These are phyloP conservation scores for Tholera decimalis DNA, from an alignment of 2,888 invertebrate genomes.

Conservation along the genomic window DNA sequence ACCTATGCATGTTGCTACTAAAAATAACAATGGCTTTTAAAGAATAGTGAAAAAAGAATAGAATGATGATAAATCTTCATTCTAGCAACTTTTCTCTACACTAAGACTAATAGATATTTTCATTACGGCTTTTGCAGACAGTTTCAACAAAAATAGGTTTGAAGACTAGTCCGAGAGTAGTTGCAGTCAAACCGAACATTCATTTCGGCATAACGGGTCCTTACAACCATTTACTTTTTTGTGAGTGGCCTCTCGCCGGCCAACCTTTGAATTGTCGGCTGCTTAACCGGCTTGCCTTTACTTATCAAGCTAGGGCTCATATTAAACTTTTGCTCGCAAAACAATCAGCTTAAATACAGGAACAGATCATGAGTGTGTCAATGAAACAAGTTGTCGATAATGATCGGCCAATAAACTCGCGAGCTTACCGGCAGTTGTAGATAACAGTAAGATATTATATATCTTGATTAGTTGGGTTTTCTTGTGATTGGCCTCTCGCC, in stretches of 20 bases:
- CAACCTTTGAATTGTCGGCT: no score
- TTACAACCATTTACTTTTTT: no score
- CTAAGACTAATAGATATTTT: background rate
- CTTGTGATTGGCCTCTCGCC: no score
- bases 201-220: background rate
- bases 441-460: conserved; percentile 46
- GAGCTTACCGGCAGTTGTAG: conserved; percentile 13
- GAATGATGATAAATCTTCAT: background rate
- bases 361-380: conserved; percentile 29
- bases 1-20: no score
- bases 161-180: background rate
- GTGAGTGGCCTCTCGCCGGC: no score
- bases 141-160: background rate
- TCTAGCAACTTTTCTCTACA: background rate
- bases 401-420: conserved; percentile 27
- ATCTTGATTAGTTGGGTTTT: no score
- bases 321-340: no score
- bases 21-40: background rate
- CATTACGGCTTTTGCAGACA: background rate
- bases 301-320: no score
- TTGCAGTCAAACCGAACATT: background rate
- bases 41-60: background rate
- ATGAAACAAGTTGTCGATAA: conserved; percentile 7
- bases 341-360: conserved; percentile 24
- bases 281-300: no score